These are phyloP conservation scores for Chlamydotis undulata DNA, from an alignment of 2,113 vertebrate genomes.

Conservation along the genomic window DNA sequence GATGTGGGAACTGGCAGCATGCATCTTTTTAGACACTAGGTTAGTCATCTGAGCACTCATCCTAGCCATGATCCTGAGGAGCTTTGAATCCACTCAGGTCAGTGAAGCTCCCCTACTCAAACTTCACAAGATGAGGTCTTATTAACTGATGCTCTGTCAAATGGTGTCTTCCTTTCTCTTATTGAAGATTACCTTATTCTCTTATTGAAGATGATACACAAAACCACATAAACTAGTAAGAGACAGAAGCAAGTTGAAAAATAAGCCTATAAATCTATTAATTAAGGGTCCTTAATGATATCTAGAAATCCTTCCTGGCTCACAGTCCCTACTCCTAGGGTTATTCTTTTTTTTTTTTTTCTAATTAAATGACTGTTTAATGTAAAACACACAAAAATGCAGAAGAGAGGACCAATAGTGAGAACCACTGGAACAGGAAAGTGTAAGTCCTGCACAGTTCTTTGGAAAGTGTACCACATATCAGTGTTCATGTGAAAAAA, in stretches of 20 bases:
- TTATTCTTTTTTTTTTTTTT: not conserved
- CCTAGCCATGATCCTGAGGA: not conserved
- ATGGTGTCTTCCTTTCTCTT: not conserved
- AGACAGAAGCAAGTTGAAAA: not conserved
- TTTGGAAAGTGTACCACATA: not conserved
- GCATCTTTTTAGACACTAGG: not conserved
- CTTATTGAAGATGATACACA: not conserved
- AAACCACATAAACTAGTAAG: not conserved
- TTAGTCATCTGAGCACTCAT: not conserved
- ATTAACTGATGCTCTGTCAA: not conserved
- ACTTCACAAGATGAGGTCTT: not conserved
- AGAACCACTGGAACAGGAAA: not conserved
- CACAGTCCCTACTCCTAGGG: not conserved
- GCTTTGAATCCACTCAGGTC: not conserved
- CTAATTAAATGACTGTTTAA: not conserved
- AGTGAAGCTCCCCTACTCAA: not conserved
- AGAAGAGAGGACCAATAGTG: not conserved
- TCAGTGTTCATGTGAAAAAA: not conserved
- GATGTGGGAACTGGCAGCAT: not conserved
- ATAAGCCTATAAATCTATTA: not conserved
- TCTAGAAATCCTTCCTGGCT: not conserved
- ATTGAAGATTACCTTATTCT: not conserved
- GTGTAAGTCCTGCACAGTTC: not conserved
- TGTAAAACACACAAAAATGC: not conserved
- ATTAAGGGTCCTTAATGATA: not conserved